phyloP scores from a whole-genome alignment of 2,797 vertebrate genomes.

The Pangasius larnaudii region DNA sequence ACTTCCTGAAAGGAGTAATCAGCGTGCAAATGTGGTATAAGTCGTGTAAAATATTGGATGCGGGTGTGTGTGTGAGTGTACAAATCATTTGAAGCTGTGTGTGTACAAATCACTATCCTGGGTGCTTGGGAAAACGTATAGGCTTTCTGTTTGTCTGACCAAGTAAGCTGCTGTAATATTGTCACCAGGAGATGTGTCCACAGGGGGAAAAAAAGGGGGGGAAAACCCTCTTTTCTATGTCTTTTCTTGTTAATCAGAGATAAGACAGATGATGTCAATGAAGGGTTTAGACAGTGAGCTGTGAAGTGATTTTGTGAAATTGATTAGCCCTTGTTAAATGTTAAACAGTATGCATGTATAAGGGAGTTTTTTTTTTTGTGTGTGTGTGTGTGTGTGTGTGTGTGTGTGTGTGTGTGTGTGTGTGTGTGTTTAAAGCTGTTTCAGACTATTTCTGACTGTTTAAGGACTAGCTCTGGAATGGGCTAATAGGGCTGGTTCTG shows the following conservation, averaged over 20 bases:
- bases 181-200: neutral
- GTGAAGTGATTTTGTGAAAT: neutral
- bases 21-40: neutral
- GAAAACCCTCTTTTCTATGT: neutral
- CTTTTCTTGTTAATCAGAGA: neutral
- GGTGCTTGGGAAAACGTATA: neutral
- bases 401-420: neutral
- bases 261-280: neutral
- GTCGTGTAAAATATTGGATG: neutral
- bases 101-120: neutral
- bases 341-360: neutral
- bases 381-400: neutral
- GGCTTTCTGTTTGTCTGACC: neutral
- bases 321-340: neutral
- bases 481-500: conserved; percentile 43
- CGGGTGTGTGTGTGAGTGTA: no score
- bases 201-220: no score
- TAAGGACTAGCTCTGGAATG: neutral
- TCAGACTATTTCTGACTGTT: neutral
- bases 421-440: neutral
- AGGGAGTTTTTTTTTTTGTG: neutral
- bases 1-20: neutral
- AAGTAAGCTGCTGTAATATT: neutral
- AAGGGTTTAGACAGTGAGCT: neutral
- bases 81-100: neutral